Percentiles rank a stretch among this genome's conserved stretches.
Conservation (phyloP, 2,113 vertebrate species). For the Asarcornis scutulata region DNA sequence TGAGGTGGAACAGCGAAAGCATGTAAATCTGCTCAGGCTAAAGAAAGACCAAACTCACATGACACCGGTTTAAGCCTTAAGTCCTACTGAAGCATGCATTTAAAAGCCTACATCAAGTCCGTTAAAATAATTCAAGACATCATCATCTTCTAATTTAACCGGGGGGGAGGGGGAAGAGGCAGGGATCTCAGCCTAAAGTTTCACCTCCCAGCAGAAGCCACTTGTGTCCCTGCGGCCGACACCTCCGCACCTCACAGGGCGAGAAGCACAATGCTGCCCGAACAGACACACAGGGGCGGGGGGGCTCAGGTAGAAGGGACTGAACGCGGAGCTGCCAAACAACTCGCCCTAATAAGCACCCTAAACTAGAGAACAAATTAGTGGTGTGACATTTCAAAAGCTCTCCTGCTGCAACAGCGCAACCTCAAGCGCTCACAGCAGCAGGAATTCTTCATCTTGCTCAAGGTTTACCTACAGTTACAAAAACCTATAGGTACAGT, state of each 20-base stretch:
- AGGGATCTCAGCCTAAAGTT: neutral
- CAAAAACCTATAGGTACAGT: neutral
- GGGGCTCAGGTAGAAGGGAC: neutral
- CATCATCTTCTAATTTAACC: constrained; percentile 53
- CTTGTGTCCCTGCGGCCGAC: neutral
- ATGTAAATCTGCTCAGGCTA: neutral
- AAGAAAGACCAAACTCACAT: constrained; percentile 22
- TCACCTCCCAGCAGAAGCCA: neutral
- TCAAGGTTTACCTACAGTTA: neutral
- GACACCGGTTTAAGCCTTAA: neutral
- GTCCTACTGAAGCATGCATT: neutral
- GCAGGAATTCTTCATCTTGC: neutral
- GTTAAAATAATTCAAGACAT: constrained; percentile 38
- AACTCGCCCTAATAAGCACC: neutral
- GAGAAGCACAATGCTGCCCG: neutral
- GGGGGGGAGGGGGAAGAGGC: neutral
- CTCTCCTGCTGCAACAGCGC: neutral
- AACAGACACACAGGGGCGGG: neutral
- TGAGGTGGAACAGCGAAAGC: neutral
- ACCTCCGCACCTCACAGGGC: neutral
- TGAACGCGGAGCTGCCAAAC: neutral
- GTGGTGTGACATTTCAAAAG: neutral
- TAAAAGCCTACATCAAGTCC: neutral
- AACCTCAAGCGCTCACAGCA: neutral
- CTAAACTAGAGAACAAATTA: neutral